Evolutionary conservation across 2,113 vertebrate genomes (phyloP).

Genomic region (Macrotus californicus): DNA sequence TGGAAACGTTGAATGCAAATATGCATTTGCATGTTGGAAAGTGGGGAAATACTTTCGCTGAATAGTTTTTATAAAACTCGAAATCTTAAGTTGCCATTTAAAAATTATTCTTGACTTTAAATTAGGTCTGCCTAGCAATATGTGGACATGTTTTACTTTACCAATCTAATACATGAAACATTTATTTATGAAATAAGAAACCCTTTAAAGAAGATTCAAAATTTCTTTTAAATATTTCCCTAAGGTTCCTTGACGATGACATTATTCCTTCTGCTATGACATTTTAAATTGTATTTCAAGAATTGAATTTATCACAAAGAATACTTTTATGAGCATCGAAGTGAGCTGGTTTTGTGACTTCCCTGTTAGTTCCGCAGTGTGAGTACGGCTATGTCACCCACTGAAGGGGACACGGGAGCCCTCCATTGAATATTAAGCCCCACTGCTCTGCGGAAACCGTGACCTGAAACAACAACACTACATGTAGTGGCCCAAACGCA

Average conservation of each 20-base stretch:
- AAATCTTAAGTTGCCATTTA: background rate
- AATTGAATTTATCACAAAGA: background rate
- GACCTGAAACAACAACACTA: background rate
- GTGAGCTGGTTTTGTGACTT: background rate
- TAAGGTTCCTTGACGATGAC: background rate
- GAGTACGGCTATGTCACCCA: background rate
- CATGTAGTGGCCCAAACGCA: background rate
- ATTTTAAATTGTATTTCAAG: constrained; percentile 12
- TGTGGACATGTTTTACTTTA: background rate
- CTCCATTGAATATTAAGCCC: background rate
- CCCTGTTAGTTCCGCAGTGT: no score
- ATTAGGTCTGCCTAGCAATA: background rate
- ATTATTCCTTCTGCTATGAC: background rate
- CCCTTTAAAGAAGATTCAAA: background rate
- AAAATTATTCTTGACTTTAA: constrained; percentile 34
- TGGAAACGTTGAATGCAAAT: background rate
- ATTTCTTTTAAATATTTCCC: background rate
- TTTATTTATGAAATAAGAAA: background rate
- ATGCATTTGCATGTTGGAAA: background rate
- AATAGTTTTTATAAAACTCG: constrained; percentile 16
- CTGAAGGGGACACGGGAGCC: background rate
- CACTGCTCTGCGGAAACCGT: background rate
- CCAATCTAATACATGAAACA: background rate
- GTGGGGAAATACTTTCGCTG: background rate
- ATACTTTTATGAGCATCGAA: background rate